Base-by-base conservation (phyloP, 2,797 vertebrate genomes). In the Cryptoprocta ferox region DNA sequence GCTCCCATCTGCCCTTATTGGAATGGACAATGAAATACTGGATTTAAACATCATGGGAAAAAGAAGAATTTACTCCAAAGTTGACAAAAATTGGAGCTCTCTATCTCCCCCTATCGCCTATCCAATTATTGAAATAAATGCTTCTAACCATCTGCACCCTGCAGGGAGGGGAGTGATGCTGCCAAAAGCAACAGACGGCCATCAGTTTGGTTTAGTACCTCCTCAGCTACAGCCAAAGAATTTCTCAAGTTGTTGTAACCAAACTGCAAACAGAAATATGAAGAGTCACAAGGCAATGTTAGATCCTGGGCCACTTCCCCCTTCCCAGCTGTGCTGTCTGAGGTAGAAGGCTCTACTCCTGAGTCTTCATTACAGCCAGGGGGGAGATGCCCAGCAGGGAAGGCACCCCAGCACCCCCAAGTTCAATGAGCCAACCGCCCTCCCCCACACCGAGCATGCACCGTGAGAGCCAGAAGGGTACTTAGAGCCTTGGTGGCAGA, bases 211-310 rank as follows among this genome's bases (percentile, higher is more conserved):
- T 94, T 95, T 93, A 94, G 86, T 56, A 11, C 4, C 42, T 35
- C 42, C 70, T 86, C 37, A 32, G 50, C 71, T 79, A 32, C 3
- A 92, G 93, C 75, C 95, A 86, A 97, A 96, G 81, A 97, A 95
- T 96, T 91, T 95, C 83, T 97, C 89, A 94, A 95, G 95, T 89
- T 97, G 81, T 93, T 81, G 89, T 39, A 94, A 93, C 24, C 37
- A 94, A 91, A 86, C 39, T 85, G 73, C 75, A 97, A 86, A 97
- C 53, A 97, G 84, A 97, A 89, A 97, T 35, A 65, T 32, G 76
- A 92, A 96, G 68, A 90, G 37, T 95, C 95, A 95, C 68, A 92
- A n/a, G 56, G 76, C 89, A 94, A 32, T 39, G 48, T 4, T 82
- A 24, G 39, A 85, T 84, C 94, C 68, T 65, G 70, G 81, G 87